phyloP scores from a whole-genome alignment of 2,113 vertebrate species.

The Phaethon lepturus region DNA sequence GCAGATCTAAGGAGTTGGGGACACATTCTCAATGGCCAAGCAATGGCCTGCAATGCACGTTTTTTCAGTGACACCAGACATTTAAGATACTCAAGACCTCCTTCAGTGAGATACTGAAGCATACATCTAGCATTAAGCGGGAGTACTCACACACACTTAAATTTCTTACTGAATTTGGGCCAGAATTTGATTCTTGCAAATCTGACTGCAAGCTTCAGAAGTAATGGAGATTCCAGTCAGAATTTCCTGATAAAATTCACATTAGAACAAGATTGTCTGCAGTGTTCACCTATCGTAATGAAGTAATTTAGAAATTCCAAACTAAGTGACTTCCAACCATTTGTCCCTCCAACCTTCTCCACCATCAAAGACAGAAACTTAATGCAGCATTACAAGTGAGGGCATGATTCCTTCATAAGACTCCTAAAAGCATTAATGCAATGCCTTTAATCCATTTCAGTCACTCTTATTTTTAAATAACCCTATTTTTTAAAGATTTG shows the following conservation, averaged over 20 bases:
- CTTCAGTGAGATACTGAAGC: background rate
- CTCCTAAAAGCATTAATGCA: constrained; percentile 47
- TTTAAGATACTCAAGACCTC: background rate
- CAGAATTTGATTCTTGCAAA: background rate
- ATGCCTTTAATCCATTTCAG: background rate
- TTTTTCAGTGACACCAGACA: background rate
- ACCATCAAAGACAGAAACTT: background rate
- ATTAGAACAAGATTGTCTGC: constrained; percentile 68
- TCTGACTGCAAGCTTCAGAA: background rate
- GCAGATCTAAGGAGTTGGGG: background rate
- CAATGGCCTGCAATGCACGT: background rate
- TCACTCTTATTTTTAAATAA: constrained; percentile 61
- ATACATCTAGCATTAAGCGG: background rate
- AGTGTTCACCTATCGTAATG: background rate
- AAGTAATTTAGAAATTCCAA: constrained; percentile 19
- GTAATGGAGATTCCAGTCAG: background rate
- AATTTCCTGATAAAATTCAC: background rate
- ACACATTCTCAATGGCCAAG: background rate
- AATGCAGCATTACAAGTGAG: constrained; percentile 55
- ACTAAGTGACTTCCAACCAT: background rate
- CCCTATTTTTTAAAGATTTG: constrained; percentile 65
- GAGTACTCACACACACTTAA: background rate
- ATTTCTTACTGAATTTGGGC: background rate
- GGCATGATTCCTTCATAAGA: constrained; percentile 45
- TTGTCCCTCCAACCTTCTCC: background rate